A percentile compares a stretch with the other conserved stretches of the same genome.
These are phyloP conservation scores for Antedon mediterranea DNA, from an alignment of 53 echinoderm and acorn worm species.

Conservation along the genomic window DNA sequence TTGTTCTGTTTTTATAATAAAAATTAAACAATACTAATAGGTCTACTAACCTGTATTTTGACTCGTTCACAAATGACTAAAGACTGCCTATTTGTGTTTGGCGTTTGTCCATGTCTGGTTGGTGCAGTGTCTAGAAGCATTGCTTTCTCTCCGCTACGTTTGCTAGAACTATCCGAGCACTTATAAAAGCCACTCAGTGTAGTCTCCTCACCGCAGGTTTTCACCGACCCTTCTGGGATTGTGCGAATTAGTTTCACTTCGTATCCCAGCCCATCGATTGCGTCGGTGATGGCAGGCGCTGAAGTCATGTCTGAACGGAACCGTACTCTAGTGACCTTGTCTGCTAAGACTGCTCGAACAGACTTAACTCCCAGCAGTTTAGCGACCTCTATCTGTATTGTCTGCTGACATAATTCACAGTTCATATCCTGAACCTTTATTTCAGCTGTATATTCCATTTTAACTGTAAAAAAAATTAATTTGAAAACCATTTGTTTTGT, in stretches of 20 bases:
- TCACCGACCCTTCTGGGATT: neutral
- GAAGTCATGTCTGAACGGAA: neutral
- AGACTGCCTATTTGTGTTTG: neutral
- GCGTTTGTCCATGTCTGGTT: neutral
- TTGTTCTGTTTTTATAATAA: too few relatives aligned
- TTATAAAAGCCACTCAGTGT: neutral
- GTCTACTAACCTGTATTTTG: neutral
- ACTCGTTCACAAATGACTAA: neutral
- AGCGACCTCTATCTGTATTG: neutral
- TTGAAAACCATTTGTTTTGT: too few relatives aligned
- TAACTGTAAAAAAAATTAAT: neutral
- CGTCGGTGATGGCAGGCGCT: slow-evolving; percentile 1
- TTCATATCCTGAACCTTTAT: slow-evolving; percentile 7
- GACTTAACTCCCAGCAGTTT: neutral
- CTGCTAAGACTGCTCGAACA: neutral
- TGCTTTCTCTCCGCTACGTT: neutral
- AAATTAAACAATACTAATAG: too few relatives aligned
- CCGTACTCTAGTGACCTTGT: neutral
- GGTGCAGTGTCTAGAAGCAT: neutral
- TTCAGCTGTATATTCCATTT: neutral
- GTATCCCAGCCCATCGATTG: slow-evolving; percentile 1
- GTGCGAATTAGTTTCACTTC: neutral
- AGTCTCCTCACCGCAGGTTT: neutral
- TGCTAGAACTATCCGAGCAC: neutral
- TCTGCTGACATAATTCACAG: slow-evolving; percentile 1